Evolutionary conservation across 2,888 invertebrate species (phyloP), one percentile per base, ranked within the genome.

Genomic region (Empis stercorea): DNA sequence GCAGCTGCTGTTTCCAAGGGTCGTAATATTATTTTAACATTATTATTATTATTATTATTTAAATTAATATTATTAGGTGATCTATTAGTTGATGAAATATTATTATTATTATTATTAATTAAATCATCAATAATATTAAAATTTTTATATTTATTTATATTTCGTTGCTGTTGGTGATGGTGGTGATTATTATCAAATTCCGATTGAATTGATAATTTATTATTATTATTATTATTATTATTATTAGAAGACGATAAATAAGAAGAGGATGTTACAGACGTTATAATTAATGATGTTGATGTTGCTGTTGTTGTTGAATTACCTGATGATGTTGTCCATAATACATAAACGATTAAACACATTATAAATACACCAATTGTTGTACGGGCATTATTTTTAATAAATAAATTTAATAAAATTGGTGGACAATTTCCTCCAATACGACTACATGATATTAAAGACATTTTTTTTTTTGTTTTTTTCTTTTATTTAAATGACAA

Each of bases 271-370:
- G 32, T 6, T 15, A 16, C 10, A 15, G 37, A 15, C 10, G 37
- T 15, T 37, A n/a, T 37, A 15, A 16, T 4, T 37, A n/a, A 15
- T 16, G 16, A 15, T 37, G 37, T 15, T 37, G 37, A 10, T 37
- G 37, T 37, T 37, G 37, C n/a, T 37, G 37, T 37, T 15, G 16
- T 37, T 37, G 32, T 47, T 16, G 49, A 49, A 47, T 55, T 55
- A 52, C 56, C 55, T 39, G 56, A 52, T 39, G 56, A 52, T 30
- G 59, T 56, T 50, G 56, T 55, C 62, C 62, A 62, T 20, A 62
- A 54, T 23, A 61, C 52, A 46, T 60, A 62, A 10, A 61, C 48
- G 30, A 60, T 44, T 30, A 58, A 37, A 14, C 54, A 53, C 11
- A 56, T 38, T 17, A 62, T 45, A n/a, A 59, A 49, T 10, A 52